These are phyloP conservation scores for Dasypolia templi DNA, from an alignment of 2,888 invertebrate genomes.

Conservation along the genomic window DNA sequence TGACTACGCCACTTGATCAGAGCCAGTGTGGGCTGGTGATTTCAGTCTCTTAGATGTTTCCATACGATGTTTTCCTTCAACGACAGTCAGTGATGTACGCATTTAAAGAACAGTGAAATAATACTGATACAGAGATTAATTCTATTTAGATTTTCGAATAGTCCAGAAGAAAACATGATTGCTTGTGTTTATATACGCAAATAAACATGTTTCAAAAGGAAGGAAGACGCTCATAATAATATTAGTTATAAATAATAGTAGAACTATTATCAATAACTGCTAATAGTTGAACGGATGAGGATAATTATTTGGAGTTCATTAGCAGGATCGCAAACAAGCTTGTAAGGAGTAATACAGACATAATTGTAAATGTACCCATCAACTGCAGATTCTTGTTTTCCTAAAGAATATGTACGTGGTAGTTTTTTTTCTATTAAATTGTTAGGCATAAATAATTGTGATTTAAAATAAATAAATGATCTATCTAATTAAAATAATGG, in stretches of 20 bases:
- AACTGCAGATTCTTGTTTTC: background rate
- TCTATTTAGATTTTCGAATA: background rate
- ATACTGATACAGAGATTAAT: background rate
- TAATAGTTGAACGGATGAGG: constrained; percentile 15
- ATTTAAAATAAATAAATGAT: background rate
- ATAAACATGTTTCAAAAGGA: constrained; percentile 15
- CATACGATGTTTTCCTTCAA: background rate
- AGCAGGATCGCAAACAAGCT: constrained; percentile 23
- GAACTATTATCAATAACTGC: constrained; percentile 14
- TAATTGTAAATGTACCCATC: background rate
- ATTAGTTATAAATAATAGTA: constrained; percentile 27
- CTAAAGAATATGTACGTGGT: background rate
- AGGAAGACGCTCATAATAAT: constrained; percentile 15
- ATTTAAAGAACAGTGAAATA: background rate
- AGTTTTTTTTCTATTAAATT: background rate
- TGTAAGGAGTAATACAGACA: constrained; percentile 5
- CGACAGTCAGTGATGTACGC: background rate
- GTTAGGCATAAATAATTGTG: background rate
- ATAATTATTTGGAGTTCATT: constrained; percentile 32
- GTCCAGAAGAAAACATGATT: background rate
- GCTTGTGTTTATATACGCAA: background rate
- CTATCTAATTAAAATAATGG: too few species aligned
- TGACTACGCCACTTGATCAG: background rate
- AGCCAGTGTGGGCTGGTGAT: too few species aligned
- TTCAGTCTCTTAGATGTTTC: background rate